These are phyloP conservation scores for Halcyon smyrnensis DNA, from an alignment of 2,797 vertebrate species.

Conservation along the genomic window DNA sequence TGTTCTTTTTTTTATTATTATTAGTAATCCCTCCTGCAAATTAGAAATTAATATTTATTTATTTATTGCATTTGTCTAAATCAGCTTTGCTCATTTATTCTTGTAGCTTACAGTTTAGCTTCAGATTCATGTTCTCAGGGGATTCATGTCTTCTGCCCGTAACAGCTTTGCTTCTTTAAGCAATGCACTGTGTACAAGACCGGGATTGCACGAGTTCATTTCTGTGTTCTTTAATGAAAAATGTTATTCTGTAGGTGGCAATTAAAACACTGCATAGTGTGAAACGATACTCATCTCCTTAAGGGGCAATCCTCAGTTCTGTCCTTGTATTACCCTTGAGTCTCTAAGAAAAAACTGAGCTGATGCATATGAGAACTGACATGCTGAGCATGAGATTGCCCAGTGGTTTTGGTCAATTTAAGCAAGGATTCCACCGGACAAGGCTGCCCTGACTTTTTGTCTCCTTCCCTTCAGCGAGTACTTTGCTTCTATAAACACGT, in stretches of 20 bases:
- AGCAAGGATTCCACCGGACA: not conserved
- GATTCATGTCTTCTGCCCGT: not conserved
- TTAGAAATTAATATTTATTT: conserved; percentile 61
- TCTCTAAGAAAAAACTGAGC: not conserved
- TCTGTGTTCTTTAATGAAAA: not conserved
- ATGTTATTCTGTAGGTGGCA: conserved; percentile 14
- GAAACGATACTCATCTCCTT: not conserved
- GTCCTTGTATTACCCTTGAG: conserved; percentile 24
- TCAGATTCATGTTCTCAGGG: conserved; percentile 36
- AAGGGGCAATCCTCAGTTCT: not conserved
- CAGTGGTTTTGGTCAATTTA: conserved; percentile 15
- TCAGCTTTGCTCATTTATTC: conserved; percentile 71
- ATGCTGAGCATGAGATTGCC: conserved; percentile 15
- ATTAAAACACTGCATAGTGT: not conserved
- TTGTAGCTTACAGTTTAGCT: conserved; percentile 44
- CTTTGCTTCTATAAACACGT: not conserved
- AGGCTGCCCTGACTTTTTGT: not conserved
- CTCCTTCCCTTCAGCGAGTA: conserved; percentile 16
- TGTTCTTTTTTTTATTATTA: not conserved
- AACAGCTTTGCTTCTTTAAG: conserved; percentile 33
- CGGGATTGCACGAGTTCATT: not conserved
- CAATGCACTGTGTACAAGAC: not conserved
- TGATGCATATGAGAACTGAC: not conserved
- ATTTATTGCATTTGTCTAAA: conserved; percentile 53
- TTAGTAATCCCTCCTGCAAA: conserved; percentile 73